Evolutionary conservation across 2,797 vertebrate genomes (phyloP), one percentile per base, ranked within the genome.

Genomic region (Sarcoramphus papa): DNA sequence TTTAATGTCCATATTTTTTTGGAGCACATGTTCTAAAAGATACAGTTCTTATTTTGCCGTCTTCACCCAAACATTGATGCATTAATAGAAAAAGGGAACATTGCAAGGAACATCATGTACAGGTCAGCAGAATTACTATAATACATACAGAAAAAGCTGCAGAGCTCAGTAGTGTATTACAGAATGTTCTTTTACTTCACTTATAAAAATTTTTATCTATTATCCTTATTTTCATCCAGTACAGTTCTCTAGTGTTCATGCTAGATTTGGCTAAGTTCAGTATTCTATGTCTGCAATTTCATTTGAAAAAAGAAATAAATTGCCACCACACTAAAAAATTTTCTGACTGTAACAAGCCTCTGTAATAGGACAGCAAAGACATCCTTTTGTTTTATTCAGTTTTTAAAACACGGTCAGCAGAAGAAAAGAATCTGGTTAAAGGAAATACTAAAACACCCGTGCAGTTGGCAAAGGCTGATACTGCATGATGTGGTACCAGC

Each of bases 101-200:
- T 35, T 65, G 88, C 70, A 94, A 82, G 65, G 92, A 93, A 96
- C 93, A 65, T 80, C 75, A 54, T 73, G 93, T 95, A 93, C 82
- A 76, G 79, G 50, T 86, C 88, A 94, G 48, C 13, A 14, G 69
- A 94, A 96, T 94, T 94, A 84, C 47, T 77, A 4, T 86, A 84
- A 81, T 75, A 68, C 77, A 81, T 76, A n/a, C 17, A 78, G 82
- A 80, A 94, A 96, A 85, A 88, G 78, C 85, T 91, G 50, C 72
- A 88, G 81, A 80, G 75, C 72, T 91, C 85, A 67, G 18, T 31
- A 90, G 53, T 11, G 10, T 78, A 73, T 96, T 95, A 95, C 82
- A 88, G 79, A 88, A 94, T 91, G 90, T 93, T 95, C 90, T 94
- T 94, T 69, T 92, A 45, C 65, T 74, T 78, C 83, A 77, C 72